A percentile compares a stretch with the other conserved stretches of the same genome.
These are phyloP conservation scores for Caenorhabditis macrosperma DNA, from an alignment of 2,888 invertebrate genomes.

Conservation along the genomic window DNA sequence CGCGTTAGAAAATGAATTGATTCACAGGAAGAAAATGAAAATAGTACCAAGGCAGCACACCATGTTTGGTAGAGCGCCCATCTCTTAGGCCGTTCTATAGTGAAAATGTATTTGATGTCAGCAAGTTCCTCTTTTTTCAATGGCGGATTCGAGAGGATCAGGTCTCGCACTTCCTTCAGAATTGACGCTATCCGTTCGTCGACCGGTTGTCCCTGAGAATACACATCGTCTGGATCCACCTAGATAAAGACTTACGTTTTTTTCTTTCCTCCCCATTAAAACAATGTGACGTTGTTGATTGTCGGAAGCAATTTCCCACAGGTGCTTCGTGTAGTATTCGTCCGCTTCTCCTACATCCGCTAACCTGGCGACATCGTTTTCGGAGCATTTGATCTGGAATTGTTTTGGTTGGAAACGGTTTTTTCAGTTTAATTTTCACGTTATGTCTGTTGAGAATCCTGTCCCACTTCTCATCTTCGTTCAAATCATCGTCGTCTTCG, in stretches of 20 bases:
- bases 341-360: background rate
- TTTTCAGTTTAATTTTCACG: background rate
- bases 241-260: background rate
- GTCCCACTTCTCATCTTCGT: constrained; percentile 34
- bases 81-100: constrained; percentile 61
- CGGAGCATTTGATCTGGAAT: constrained; percentile 45
- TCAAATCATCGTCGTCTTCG: constrained; percentile 38
- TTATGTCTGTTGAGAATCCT: constrained; percentile 50
- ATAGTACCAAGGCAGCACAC: constrained; percentile 51
- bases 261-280: constrained; percentile 12
- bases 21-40: no score
- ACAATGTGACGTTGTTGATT: background rate
- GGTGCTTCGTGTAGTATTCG: constrained; percentile 18
- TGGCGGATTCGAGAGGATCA: constrained; percentile 48
- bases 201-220: constrained; percentile 13
- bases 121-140: constrained; percentile 60
- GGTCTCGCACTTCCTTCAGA: constrained; percentile 32
- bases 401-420: no score
- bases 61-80: constrained; percentile 71
- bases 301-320: constrained; percentile 26
- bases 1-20: no score
- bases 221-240: no score
- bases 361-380: background rate
- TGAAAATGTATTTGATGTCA: constrained; percentile 53
- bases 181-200: constrained; percentile 40